Percentiles rank a stretch among this genome's conserved stretches.
Conservation (phyloP, 2,797 vertebrate genomes). For the Chelonia mydas region DNA sequence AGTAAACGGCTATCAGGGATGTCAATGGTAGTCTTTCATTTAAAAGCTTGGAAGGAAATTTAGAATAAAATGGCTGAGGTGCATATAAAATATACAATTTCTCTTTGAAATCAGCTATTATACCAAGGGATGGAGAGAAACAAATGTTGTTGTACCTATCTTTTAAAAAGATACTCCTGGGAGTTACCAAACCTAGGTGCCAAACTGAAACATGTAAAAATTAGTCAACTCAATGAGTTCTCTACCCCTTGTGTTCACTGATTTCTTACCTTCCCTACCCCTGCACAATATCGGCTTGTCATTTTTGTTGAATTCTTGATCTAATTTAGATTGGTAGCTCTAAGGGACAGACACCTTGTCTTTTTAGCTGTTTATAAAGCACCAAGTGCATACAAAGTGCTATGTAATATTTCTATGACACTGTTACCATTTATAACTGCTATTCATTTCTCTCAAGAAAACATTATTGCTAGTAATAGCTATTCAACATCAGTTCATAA, state of each 20-base stretch:
- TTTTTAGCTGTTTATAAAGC: no score
- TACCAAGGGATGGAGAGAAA: background rate
- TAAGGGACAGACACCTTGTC: background rate
- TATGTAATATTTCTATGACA: no score
- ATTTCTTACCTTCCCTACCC: background rate
- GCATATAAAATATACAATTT: background rate
- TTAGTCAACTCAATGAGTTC: background rate
- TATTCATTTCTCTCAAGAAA: background rate
- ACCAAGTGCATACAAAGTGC: no score
- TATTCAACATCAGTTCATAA: background rate
- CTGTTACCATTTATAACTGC: no score
- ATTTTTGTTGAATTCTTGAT: conserved; percentile 8
- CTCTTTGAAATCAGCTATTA: background rate
- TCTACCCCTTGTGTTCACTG: background rate
- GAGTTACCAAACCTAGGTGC: background rate
- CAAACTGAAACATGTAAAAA: background rate
- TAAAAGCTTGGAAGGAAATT: background rate
- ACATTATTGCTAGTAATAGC: background rate
- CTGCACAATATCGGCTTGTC: background rate
- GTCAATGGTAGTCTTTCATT: background rate
- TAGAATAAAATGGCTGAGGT: background rate
- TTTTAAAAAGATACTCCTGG: background rate
- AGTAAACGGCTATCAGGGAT: background rate
- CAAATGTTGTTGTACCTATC: background rate
- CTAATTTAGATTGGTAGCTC: background rate